phyloP scores from a whole-genome alignment of 2,113 vertebrate genomes.

The Myiagra hebetior region DNA sequence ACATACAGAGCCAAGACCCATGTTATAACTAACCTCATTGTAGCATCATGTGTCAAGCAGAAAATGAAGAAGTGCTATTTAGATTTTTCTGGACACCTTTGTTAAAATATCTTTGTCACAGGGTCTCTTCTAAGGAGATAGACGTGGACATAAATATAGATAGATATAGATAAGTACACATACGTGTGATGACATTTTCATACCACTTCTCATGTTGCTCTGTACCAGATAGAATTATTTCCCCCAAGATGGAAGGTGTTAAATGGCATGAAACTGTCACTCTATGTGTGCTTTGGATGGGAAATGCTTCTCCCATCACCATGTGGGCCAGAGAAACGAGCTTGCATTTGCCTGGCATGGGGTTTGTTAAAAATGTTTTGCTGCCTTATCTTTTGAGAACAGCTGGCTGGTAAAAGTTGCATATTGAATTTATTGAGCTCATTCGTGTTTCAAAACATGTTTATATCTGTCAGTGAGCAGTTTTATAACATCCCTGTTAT shows the following conservation, averaged over 20 bases:
- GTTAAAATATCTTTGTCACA: not conserved
- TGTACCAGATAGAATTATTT: not conserved
- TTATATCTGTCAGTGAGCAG: not conserved
- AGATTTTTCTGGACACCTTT: not conserved
- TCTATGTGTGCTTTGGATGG: accelerated
- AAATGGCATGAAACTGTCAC: not conserved
- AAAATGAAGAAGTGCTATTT: not conserved
- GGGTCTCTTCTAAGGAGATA: not conserved
- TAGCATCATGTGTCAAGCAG: not conserved
- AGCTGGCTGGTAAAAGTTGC: not conserved
- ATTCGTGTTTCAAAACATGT: constrained; percentile 29
- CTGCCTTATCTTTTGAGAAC: not conserved
- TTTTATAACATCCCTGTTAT: constrained; percentile 28
- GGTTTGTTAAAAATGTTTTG: not conserved
- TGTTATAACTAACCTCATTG: not conserved
- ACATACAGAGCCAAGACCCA: not conserved
- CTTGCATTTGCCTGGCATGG: not conserved
- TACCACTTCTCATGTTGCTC: not conserved
- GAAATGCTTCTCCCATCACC: not conserved
- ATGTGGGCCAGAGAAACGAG: not conserved
- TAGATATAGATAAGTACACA: not conserved
- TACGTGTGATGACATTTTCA: not conserved
- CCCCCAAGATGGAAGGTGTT: not conserved
- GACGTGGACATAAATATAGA: not conserved
- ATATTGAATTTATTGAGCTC: not conserved